phyloP scores from a whole-genome alignment of 2,797 vertebrate species.

The Zenarchopterus dispar region DNA sequence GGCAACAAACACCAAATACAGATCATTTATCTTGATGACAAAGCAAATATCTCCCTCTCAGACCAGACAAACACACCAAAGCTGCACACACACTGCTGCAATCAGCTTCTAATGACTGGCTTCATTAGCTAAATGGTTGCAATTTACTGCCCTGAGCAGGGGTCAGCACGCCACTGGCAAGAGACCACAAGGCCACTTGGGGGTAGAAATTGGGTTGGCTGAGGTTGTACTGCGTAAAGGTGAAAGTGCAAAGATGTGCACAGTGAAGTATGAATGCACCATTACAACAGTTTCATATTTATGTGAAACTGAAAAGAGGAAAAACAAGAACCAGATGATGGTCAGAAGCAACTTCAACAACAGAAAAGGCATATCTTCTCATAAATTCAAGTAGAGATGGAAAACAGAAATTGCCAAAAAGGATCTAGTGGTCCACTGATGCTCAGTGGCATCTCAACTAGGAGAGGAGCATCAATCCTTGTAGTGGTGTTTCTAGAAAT shows the following conservation, averaged over 20 bases:
- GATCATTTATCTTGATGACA: slow-evolving; percentile 55
- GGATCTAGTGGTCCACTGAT: slow-evolving; percentile 4
- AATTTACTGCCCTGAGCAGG: slow-evolving; percentile 69
- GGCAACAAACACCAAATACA: slow-evolving; percentile 4
- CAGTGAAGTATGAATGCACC: background rate
- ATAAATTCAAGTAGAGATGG: no score
- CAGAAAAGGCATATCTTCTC: no score
- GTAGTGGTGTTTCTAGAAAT: slow-evolving; percentile 15
- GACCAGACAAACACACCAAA: slow-evolving; percentile 67
- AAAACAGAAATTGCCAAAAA: no score
- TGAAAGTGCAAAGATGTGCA: slow-evolving; percentile 15
- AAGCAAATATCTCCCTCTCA: slow-evolving; percentile 34
- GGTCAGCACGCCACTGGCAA: slow-evolving; percentile 74
- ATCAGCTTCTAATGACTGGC: slow-evolving; percentile 72
- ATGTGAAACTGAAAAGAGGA: background rate
- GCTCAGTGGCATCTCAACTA: slow-evolving; percentile 30
- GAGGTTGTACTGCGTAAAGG: slow-evolving; percentile 10
- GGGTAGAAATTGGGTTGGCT: slow-evolving; percentile 21
- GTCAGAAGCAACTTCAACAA: no score
- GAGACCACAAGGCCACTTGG: slow-evolving; percentile 57
- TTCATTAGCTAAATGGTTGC: slow-evolving; percentile 79
- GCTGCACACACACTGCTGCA: slow-evolving; percentile 33
- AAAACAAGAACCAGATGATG: no score
- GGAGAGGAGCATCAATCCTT: slow-evolving; percentile 5
- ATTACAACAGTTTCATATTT: slow-evolving; percentile 7